These are phyloP conservation scores for Phodopus roborovskii DNA, from an alignment of 2,113 vertebrate genomes.

Conservation along the genomic window DNA sequence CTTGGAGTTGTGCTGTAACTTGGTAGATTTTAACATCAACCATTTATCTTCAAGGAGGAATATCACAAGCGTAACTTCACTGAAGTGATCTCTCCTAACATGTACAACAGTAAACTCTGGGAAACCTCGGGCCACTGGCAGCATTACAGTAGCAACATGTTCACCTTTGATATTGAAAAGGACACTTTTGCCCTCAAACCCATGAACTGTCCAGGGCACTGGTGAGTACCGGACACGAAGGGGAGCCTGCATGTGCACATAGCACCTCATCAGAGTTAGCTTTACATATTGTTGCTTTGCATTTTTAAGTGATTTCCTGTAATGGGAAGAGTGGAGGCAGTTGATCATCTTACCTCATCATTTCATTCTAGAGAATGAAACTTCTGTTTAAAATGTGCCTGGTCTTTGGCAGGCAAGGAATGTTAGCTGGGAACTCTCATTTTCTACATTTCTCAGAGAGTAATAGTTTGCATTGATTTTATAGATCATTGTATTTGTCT, in stretches of 20 bases:
- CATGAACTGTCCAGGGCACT: conserved; percentile 98
- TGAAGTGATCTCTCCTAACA: conserved; percentile 95
- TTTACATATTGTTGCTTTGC: background rate
- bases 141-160: conserved; percentile 96
- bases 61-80: conserved; percentile 92
- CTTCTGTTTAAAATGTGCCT: conserved; percentile 11
- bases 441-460: conserved; percentile 19
- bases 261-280: background rate
- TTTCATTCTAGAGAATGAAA: background rate
- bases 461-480: background rate
- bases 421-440: background rate
- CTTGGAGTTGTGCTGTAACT: background rate
- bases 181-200: conserved; percentile 96
- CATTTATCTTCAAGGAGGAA: conserved; percentile 88
- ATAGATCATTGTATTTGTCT: background rate
- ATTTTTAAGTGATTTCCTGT: background rate
- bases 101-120: conserved; percentile 97
- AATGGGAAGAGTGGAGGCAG: background rate
- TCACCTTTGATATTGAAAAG: conserved; percentile 94
- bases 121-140: conserved; percentile 97
- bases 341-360: background rate
- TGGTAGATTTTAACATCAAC: background rate
- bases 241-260: background rate
- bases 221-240: conserved; percentile 85
- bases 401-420: background rate